Conservation (phyloP, 2,113 vertebrate genomes). For the Paramormyrops kingsleyae region DNA sequence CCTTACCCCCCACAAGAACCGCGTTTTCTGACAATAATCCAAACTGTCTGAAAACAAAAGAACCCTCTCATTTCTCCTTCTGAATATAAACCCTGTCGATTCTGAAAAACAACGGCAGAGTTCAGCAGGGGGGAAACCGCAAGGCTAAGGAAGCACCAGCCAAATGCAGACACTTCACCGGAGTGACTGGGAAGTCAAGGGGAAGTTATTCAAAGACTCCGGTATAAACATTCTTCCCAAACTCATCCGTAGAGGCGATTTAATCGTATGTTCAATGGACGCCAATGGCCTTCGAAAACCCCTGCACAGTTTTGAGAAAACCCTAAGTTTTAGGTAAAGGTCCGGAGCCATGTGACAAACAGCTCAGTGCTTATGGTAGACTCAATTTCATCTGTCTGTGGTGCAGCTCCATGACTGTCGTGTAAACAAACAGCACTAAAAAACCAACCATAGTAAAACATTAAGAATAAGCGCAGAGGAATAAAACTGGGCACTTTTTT, state of each 20-base stretch:
- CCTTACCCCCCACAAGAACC: background rate
- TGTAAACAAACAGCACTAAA: background rate
- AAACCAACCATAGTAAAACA: background rate
- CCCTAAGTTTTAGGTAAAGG: background rate
- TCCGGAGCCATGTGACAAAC: background rate
- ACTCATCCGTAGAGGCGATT: background rate
- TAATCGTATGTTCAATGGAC: background rate
- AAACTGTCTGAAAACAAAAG: background rate
- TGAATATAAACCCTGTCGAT: background rate
- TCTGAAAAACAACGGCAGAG: background rate
- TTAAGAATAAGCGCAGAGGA: background rate
- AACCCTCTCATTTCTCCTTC: background rate
- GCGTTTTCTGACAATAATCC: slow-evolving; percentile 3
- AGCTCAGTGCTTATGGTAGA: background rate
- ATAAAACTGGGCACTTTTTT: background rate
- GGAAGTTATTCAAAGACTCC: background rate
- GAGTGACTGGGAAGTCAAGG: background rate
- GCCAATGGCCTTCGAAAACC: background rate
- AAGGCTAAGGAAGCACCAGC: background rate
- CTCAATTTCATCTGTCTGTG: background rate
- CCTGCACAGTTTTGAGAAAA: background rate
- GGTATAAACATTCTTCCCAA: background rate
- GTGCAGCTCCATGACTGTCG: background rate
- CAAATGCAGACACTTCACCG: background rate
- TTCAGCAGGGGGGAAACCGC: background rate